Evolutionary conservation across 2,113 vertebrate species (phyloP).

Genomic region (Oryctolagus cuniculus): DNA sequence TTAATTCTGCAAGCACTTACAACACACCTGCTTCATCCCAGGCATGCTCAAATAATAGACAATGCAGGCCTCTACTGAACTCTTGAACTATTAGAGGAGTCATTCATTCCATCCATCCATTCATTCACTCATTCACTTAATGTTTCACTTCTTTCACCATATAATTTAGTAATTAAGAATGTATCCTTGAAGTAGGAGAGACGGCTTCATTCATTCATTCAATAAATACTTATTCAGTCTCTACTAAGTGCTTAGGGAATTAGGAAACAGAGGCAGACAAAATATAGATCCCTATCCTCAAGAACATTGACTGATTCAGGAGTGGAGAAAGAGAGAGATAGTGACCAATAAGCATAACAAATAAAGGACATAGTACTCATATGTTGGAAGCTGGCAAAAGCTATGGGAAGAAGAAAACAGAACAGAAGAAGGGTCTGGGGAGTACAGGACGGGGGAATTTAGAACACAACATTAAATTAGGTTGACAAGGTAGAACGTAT

Average conservation of each 20-base stretch:
- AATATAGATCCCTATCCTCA: neutral
- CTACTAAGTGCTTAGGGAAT: neutral
- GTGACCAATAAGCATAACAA: neutral
- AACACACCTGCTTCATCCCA: constrained; percentile 41
- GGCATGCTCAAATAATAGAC: neutral
- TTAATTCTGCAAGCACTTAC: neutral
- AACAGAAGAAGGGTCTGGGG: rapidly evolving
- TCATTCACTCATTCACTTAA: neutral
- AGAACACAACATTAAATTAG: neutral
- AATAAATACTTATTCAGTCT: neutral
- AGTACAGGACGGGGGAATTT: neutral
- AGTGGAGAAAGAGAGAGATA: neutral
- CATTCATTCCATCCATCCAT: neutral
- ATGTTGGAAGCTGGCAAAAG: neutral
- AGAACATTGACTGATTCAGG: neutral
- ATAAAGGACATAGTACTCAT: neutral
- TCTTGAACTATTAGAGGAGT: neutral
- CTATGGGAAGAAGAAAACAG: neutral
- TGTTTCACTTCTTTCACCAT: constrained; percentile 14
- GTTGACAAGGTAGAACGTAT: neutral
- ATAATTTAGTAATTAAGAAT: constrained; percentile 15
- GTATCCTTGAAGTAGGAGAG: neutral
- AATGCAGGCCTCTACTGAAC: neutral
- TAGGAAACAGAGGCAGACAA: neutral
- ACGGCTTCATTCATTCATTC: neutral